A percentile compares a stretch with the other conserved stretches of the same genome.
Evolutionary conservation across 2,113 vertebrate species (phyloP).

Genomic region (Odocoileus hemionus): DNA sequence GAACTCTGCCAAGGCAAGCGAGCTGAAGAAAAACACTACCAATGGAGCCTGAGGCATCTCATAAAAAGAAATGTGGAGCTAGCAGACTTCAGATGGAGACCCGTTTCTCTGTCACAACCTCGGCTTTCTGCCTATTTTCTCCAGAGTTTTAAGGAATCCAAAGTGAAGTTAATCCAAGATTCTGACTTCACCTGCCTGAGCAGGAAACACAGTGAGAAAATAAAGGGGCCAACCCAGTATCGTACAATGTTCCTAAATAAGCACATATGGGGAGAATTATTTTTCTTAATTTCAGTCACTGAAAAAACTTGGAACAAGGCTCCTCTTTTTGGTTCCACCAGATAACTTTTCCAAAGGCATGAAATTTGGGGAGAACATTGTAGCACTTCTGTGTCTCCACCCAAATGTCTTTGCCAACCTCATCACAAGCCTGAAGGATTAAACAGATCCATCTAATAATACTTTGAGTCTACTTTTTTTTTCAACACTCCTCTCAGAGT

Average conservation of each 20-base stretch:
- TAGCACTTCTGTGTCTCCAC: not conserved
- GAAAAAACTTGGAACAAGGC: not conserved
- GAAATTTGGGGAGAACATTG: not conserved
- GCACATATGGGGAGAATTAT: not conserved
- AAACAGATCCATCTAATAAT: not conserved
- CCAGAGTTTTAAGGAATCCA: not conserved
- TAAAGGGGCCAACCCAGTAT: not conserved
- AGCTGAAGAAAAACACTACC: not conserved
- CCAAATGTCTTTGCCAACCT: not conserved
- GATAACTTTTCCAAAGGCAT: not conserved
- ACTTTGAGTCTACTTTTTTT: not conserved
- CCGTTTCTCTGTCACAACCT: not conserved
- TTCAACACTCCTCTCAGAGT: not conserved
- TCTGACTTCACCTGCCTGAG: not conserved
- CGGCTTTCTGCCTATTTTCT: not conserved
- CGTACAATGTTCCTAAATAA: not conserved
- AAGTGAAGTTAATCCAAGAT: not conserved
- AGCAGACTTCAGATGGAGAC: not conserved
- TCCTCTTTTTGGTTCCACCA: not conserved
- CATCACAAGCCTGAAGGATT: not conserved
- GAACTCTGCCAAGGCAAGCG: not conserved
- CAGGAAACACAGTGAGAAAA: not conserved
- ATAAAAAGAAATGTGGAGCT: not conserved
- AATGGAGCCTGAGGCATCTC: not conserved
- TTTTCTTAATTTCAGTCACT: not conserved